Evolutionary conservation across 2,888 invertebrate genomes (phyloP).

Genomic region (Melanophora roralis): DNA sequence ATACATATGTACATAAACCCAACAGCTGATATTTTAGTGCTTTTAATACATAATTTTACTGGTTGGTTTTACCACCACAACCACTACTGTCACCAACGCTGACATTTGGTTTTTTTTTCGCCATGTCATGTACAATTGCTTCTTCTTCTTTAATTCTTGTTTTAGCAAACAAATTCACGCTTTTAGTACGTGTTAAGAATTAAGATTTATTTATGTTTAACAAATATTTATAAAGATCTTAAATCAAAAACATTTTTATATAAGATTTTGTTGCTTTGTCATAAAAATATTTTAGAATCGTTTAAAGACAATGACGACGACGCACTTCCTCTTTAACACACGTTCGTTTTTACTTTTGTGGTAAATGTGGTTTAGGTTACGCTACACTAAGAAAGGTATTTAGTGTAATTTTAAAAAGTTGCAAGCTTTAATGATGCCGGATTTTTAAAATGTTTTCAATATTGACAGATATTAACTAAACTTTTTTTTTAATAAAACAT

Average conservation of each 20-base stretch:
- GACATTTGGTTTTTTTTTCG: not conserved
- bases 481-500: too few species aligned
- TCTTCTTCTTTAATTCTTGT: constrained; percentile 47
- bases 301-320: not conserved
- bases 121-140: constrained; percentile 20
- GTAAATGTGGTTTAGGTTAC: not conserved
- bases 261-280: constrained; percentile 20
- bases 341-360: not conserved
- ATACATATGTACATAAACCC: too few species aligned
- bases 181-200: constrained; percentile 58
- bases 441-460: too few species aligned
- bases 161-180: constrained; percentile 56
- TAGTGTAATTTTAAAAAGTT: too few species aligned
- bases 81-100: not conserved
- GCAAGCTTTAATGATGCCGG: too few species aligned
- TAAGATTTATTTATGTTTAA: constrained; percentile 3
- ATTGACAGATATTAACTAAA: too few species aligned
- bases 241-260: constrained; percentile 13
- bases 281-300: not conserved
- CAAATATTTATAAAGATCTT: constrained; percentile 19
- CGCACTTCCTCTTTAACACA: constrained; percentile 35
- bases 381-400: constrained; percentile 12
- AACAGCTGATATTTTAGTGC: too few species aligned
- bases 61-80: too few species aligned
- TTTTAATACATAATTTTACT: too few species aligned